Percentiles rank a stretch among this genome's conserved stretches.
Conservation (phyloP, 2,113 vertebrate genomes). For the Larimichthys polyactis region DNA sequence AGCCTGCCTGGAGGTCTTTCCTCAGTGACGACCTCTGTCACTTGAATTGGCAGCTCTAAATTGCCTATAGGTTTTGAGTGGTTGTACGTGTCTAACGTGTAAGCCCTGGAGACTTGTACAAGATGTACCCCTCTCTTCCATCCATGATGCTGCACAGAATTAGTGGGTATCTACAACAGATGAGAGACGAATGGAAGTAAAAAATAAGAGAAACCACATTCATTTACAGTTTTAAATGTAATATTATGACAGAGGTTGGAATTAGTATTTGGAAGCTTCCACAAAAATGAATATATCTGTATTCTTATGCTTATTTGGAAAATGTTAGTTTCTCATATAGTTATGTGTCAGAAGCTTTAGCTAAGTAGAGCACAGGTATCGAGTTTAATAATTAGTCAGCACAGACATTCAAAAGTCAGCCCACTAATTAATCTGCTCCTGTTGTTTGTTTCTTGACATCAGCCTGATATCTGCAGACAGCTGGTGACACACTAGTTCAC, state of each 20-base stretch:
- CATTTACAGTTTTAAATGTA: neutral
- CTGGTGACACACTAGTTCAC: neutral
- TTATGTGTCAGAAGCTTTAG: neutral
- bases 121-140: neutral
- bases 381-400: conserved; percentile 23
- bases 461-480: conserved; percentile 5
- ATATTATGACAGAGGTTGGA: neutral
- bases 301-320: neutral
- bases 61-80: too few species aligned
- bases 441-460: conserved; percentile 4
- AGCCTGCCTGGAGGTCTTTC: neutral
- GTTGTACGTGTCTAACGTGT: too few species aligned
- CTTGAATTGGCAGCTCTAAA: neutral
- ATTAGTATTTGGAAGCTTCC: neutral
- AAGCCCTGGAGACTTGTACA: too few species aligned
- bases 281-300: neutral
- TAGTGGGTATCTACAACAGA: neutral
- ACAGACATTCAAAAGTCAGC: conserved; percentile 1
- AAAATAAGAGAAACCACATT: neutral
- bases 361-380: neutral
- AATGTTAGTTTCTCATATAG: neutral
- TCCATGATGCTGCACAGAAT: neutral
- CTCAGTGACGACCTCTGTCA: neutral
- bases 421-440: conserved; percentile 20
- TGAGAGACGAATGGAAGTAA: neutral